Conservation (phyloP, 1,140 invertebrate species). For the Zaprionus gabonicus region DNA sequence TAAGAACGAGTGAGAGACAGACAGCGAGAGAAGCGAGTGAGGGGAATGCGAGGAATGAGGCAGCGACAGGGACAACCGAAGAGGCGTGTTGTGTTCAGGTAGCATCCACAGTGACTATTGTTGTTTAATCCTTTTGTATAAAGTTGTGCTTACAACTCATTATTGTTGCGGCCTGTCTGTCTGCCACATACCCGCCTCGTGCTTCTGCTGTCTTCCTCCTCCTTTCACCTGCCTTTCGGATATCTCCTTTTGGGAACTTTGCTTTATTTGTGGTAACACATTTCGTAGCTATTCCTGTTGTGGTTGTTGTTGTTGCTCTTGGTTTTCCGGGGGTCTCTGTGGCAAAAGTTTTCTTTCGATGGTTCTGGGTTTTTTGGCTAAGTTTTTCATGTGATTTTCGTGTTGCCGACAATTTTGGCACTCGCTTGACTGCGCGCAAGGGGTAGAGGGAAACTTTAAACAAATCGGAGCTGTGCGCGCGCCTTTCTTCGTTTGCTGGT, state of each 20-base stretch:
- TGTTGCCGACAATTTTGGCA: constrained; percentile 36
- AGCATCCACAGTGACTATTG: constrained; percentile 58
- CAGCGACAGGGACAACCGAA: neutral
- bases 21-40: neutral
- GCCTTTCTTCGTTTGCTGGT: constrained; percentile 9
- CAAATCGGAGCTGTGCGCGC: neutral
- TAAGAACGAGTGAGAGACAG: neutral
- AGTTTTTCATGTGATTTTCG: constrained; percentile 62
- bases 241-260: neutral
- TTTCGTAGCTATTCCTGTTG: constrained; percentile 40
- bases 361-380: constrained; percentile 29
- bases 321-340: constrained; percentile 26
- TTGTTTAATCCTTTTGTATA: constrained; percentile 79
- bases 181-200: neutral
- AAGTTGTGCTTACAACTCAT: constrained; percentile 79
- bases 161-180: constrained; percentile 57
- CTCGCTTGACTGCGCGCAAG: constrained; percentile 40
- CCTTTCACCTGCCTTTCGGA: neutral
- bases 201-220: constrained; percentile 6
- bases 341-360: constrained; percentile 56
- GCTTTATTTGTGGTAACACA: constrained; percentile 48
- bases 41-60: neutral
- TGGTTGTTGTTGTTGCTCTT: constrained; percentile 28
- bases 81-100: constrained; percentile 29
- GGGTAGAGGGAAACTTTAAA: constrained; percentile 41